Conservation (phyloP, 2,888 invertebrate species). For the Macrosiphum euphorbiae region DNA sequence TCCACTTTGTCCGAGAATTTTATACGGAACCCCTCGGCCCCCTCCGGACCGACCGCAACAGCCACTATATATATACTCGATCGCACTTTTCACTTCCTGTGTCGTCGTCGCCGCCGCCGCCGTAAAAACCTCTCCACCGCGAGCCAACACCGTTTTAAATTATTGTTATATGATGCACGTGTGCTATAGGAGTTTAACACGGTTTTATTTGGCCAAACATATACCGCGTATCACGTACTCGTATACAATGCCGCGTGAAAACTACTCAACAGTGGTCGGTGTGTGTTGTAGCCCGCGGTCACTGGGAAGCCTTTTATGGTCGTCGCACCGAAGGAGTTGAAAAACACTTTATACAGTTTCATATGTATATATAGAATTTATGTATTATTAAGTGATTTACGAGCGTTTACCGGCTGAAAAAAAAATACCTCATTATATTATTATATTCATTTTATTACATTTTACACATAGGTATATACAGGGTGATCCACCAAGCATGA, state of each 20-base stretch:
- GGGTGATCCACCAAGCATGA: too few species aligned
- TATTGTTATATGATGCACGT: constrained; percentile 3
- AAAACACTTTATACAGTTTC: neutral
- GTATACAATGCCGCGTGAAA: neutral
- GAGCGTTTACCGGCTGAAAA: neutral
- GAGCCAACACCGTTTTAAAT: neutral
- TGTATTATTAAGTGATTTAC: neutral
- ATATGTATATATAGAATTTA: neutral
- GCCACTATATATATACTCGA: neutral
- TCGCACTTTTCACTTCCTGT: neutral
- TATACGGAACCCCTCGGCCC: neutral
- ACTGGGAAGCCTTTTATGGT: neutral
- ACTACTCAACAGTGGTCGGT: neutral
- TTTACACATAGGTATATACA: too few species aligned
- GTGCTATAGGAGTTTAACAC: neutral
- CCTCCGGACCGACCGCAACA: neutral
- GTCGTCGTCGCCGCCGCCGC: neutral
- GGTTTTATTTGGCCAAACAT: constrained; percentile 19
- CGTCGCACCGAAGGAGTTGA: neutral
- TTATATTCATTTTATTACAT: neutral
- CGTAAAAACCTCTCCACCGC: neutral
- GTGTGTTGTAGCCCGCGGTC: neutral
- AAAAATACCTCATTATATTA: neutral
- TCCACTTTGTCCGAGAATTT: constrained; percentile 56
- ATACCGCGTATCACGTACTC: neutral